Evolutionary conservation across 2,113 vertebrate genomes (phyloP).

Genomic region (Colossoma macropomum): DNA sequence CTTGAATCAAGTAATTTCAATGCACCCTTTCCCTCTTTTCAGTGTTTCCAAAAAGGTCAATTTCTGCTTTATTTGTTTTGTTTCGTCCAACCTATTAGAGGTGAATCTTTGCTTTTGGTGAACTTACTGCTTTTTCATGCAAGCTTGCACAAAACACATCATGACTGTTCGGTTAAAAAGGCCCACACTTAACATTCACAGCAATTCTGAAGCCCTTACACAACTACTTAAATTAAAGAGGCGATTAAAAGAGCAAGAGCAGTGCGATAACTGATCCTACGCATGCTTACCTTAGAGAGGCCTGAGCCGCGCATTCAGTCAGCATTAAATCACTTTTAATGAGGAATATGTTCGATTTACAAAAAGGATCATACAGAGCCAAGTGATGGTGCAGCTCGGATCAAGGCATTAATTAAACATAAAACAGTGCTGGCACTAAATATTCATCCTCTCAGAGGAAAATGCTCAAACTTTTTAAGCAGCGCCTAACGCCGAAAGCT

Average conservation of each 20-base stretch:
- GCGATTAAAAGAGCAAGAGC: slow-evolving; percentile 5
- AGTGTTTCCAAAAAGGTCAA: too few species aligned
- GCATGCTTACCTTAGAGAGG: slow-evolving; percentile 23
- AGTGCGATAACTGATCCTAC: neutral
- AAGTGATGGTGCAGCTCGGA: slow-evolving; percentile 27
- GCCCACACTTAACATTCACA: slow-evolving; percentile 7
- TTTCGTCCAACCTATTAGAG: neutral
- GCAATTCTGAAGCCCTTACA: slow-evolving; percentile 15
- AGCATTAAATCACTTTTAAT: slow-evolving; percentile 27
- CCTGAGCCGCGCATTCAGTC: slow-evolving; percentile 24
- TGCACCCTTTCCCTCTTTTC: too few species aligned
- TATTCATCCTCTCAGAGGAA: slow-evolving; percentile 42
- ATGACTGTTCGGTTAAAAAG: slow-evolving; percentile 16
- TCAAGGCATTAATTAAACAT: slow-evolving; percentile 53
- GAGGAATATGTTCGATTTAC: slow-evolving; percentile 33
- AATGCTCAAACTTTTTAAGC: slow-evolving; percentile 29
- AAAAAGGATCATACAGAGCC: slow-evolving; percentile 40
- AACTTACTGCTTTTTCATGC: neutral
- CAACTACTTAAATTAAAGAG: slow-evolving; percentile 17
- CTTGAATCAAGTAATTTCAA: too few species aligned
- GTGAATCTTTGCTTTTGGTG: neutral
- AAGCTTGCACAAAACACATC: neutral
- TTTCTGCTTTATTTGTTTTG: too few species aligned
- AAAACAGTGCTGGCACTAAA: slow-evolving; percentile 35
- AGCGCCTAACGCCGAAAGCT: slow-evolving; percentile 2